phyloP scores from a whole-genome alignment of 2,113 vertebrate species.

The Eptesicus fuscus region DNA sequence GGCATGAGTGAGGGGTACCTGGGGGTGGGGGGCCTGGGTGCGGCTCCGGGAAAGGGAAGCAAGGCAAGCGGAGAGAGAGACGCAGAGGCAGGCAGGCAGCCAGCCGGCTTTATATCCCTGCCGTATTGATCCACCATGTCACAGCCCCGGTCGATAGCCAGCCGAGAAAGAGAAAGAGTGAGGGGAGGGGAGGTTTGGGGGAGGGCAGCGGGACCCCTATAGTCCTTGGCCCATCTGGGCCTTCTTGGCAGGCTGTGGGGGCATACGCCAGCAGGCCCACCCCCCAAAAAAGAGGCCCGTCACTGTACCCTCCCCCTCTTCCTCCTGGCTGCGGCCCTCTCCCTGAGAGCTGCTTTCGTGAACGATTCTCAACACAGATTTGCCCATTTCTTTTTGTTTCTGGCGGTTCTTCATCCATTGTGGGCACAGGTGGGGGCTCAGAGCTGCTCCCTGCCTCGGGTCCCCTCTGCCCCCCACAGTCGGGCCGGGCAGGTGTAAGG shows the following conservation, averaged over 20 bases:
- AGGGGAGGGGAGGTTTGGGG: conserved; percentile 74
- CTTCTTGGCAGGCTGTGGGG: conserved; percentile 25
- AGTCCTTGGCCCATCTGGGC: conserved; percentile 56
- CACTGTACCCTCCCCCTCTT: background rate
- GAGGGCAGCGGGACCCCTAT: conserved; percentile 73
- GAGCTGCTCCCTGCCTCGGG: background rate
- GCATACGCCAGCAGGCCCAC: background rate
- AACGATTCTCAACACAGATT: background rate
- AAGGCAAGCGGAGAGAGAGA: conserved; percentile 56
- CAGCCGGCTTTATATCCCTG: conserved; percentile 77
- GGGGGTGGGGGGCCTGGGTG: conserved; percentile 51
- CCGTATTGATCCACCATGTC: conserved; percentile 79
- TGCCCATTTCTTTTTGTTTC: background rate
- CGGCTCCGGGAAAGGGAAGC: conserved; percentile 61
- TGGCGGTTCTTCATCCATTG: background rate
- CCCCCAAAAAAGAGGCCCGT: background rate
- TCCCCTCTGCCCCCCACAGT: background rate
- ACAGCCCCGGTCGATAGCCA: conserved; percentile 77
- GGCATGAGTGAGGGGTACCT: conserved; percentile 32
- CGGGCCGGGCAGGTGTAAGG: background rate
- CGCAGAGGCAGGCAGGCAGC: conserved; percentile 72
- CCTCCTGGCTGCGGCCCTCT: background rate
- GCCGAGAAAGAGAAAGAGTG: conserved; percentile 68
- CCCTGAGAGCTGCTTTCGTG: background rate
- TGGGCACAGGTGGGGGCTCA: background rate